Evolutionary conservation across 1,140 invertebrate species (phyloP), one percentile per base, ranked within the genome.

Genomic region (Arion vulgaris): DNA sequence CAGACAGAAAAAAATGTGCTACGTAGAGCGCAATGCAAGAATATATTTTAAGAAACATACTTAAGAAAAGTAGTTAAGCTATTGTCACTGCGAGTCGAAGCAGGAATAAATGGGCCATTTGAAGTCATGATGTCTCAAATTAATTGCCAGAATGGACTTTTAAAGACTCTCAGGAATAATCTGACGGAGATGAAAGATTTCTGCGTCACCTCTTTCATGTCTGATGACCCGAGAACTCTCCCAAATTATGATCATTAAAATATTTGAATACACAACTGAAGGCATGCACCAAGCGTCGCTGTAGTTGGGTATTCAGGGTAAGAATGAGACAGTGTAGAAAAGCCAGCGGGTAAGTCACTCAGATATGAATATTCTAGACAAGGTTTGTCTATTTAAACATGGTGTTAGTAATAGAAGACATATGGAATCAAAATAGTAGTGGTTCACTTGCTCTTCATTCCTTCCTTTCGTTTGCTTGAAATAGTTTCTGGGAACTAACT

Each of bases 211-310:
- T 66, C 62, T 66, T 66, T 66, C 62, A 32, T 7, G n/a, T 28
- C n/a, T 66, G 62, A 32, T 66, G 62, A 66, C 62, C 62, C 62
- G 62, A 13, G 51, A 66, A 34, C 62, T 66, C 32, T 32, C 28
- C 62, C 62, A 66, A 66, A 66, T 66, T 66, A 66, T 34, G 62
- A 66, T 66, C 62, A 66, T 66, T 66, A 66, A 66, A 66, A 32
- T 32, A 2, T 34, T 66, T 66, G 62, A 66, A 66, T 32, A 34
- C 62, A 32, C n/a, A 2, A 34, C n/a, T 7, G 28, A 9, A 13
- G 62, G 5, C 11, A 5, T 66, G 62, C 28, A 66, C 28, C 62
- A 5, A 4, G 62, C 28, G n/a, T 7, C 17, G 19, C 32, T 32
- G 2, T 66, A 1, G 32, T 7, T n/a, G 7, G 1, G 5, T 34